Percentiles rank a stretch among this genome's conserved stretches.
phyloP scores from a whole-genome alignment of 1,140 invertebrate genomes.

The Megalopta genalis region DNA sequence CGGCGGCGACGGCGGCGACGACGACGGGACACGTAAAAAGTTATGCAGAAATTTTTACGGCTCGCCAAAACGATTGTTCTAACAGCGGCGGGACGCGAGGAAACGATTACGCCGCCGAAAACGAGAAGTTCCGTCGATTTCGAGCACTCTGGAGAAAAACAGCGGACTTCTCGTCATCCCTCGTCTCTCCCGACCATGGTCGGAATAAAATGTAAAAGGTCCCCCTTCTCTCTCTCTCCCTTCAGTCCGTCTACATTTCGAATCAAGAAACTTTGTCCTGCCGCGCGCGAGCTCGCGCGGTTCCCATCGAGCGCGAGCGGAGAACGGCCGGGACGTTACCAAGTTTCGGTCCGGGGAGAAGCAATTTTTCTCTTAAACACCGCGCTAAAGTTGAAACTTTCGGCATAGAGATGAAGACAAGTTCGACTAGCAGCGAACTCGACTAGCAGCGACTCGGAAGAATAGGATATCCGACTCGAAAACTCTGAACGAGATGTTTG shows the following conservation, averaged over 20 bases:
- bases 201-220: conserved; percentile 35
- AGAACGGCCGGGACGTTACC: conserved; percentile 18
- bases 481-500: conserved; percentile 57
- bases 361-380: conserved; percentile 55
- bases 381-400: conserved; percentile 45
- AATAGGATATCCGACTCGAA: conserved; percentile 42
- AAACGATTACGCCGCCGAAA: not conserved
- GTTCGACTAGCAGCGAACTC: conserved; percentile 27
- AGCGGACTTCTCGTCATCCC: not conserved
- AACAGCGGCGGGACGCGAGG: not conserved
- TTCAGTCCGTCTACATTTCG: conserved; percentile 17
- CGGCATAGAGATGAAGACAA: conserved; percentile 44
- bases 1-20: too few relatives aligned
- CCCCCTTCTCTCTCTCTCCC: too few relatives aligned
- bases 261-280: conserved; percentile 32
- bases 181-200: not conserved
- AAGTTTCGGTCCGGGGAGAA: conserved; percentile 28
- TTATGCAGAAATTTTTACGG: conserved; percentile 1
- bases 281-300: not conserved
- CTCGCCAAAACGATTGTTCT: not conserved
- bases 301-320: not conserved
- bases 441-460: conserved; percentile 17
- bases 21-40: too few relatives aligned
- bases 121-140: not conserved
- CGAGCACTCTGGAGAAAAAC: not conserved